Base-by-base conservation (phyloP, 2,888 invertebrate genomes). In the Geophilus truncorum region DNA sequence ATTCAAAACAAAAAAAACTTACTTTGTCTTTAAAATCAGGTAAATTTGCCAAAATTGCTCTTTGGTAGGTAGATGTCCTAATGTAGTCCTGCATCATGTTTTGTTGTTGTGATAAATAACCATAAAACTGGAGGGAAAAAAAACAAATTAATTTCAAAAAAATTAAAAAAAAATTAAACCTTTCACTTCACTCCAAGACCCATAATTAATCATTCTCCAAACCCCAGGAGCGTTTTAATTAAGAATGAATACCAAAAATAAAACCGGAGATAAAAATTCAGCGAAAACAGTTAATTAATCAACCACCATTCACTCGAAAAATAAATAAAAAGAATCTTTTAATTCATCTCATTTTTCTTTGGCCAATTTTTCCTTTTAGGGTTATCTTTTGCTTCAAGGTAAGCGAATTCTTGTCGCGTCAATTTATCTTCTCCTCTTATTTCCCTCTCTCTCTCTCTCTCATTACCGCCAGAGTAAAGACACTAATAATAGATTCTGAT, bases 81-180 rank as follows among this genome's bases (percentile, higher is more conserved):
- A 98, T 95, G 88, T 96, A 99, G 88, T 99, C 99, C 89, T 99
- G 98, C 94, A 99, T 94, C 98, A 99, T 99, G 87, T 99, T 99
- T 88, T 99, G 99, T 88, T 99, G 99, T 87, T 99, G 99, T 81
- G 97, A 97, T 84, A 99, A 89, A 89, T 98, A 98, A 83, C 98
- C 98, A 88, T 99, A 99, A 89, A 99, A 99, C 90, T 98, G 87
- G 28, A 87, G n/a, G n/a, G 86, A 80, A 79, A 82, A 82, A 83
- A 82, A 78, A 79, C 62, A 36, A 25, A 81, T 28, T 5, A 25
- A 81, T n/a, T 45, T 15, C 77, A 70, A 70, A 78, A 23, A 81
- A 28, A 76, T 75, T 15, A 28, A 18, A 40, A 32, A 5, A 77
- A 21, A 15, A 80, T 76, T 45, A 78, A 21, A 25, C n/a, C 10